phyloP scores from a whole-genome alignment of 64 coral and sea anemone genomes.

The Dendrophyllia cribrosa region DNA sequence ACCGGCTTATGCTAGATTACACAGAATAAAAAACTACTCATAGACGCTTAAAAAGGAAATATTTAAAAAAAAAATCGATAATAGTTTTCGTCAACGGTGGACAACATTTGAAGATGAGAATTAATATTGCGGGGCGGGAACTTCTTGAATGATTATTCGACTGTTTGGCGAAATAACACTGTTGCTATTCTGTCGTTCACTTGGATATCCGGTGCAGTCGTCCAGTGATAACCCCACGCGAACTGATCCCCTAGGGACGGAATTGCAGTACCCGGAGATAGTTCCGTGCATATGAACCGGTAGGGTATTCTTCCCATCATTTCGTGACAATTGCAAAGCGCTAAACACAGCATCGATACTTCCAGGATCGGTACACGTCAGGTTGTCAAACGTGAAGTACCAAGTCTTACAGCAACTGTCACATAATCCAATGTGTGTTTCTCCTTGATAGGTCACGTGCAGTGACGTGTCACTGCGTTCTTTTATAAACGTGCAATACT shows the following conservation, averaged over 20 bases:
- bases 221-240: conserved; percentile 59
- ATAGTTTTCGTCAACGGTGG: no score
- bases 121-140: conserved; percentile 30
- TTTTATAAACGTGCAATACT: conserved; percentile 63
- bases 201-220: conserved; percentile 59
- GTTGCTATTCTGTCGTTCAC: not conserved
- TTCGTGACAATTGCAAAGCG: conserved; percentile 52
- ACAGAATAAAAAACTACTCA: no score
- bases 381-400: conserved; percentile 86
- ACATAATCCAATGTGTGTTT: conserved; percentile 81
- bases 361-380: conserved; percentile 73
- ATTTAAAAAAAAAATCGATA: no score
- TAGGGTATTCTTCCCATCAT: conserved; percentile 63
- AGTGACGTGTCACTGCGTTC: conserved; percentile 27
- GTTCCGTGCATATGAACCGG: conserved; percentile 76
- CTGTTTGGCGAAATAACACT: conserved; percentile 57
- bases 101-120: not conserved
- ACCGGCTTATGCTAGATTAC: no score
- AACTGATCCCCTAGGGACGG: conserved; percentile 60
- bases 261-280: conserved; percentile 84
- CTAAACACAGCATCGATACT: conserved; percentile 70
- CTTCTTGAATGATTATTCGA: conserved; percentile 84
- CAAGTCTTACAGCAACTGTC: conserved; percentile 78
- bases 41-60: no score
- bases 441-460: conserved; percentile 79